Evolutionary conservation across 2,888 invertebrate genomes (phyloP), one percentile per base, ranked within the genome.

Genomic region (Lucinisca nassula): DNA sequence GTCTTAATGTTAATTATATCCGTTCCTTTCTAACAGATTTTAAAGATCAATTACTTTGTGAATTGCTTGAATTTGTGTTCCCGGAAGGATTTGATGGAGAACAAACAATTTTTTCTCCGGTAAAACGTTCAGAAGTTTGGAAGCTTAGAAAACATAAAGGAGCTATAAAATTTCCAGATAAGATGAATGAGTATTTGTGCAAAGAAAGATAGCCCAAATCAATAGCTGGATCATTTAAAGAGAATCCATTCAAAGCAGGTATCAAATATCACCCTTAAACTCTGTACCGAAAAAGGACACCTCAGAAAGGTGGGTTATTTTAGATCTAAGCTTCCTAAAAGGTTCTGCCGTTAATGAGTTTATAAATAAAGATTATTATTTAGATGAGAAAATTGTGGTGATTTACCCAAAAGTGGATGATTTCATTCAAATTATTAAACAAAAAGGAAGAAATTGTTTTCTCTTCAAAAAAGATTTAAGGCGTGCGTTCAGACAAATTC

Each of bases 281-380:
- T 72, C 72, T n/a, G 3, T 72, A 38, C 72, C 72, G 3, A 72
- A 72, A 21, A 72, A 72, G 4, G 72, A 72, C 21, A 72, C 72
- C 6, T 8, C 4, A 8, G 72, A 72, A 72, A 72, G 40, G 24
- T 21, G 72, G 24, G 40, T 72, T 37, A 72, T 72, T 37, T 24
- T 72, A 17, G 35, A 72, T 37, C 37, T 72, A 37, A 72, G 38
- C 21, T 72, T 72, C n/a, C 72, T n/a, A 72, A 72, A 72, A 72
- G 24, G 10, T n/a, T 17, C 6, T 21, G 12, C 72, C 35, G 40
- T 72, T 32, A 72, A 72, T 72, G 24, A 37, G 6, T 72, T 3
- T 24, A 72, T 72, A 72, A n/a, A 3, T 37, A 37, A 32, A 40
- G 72, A 72, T 14, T 6, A 37, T 6, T 72, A 72, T 37, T 24